Evolutionary conservation across 2,888 invertebrate genomes (phyloP), one percentile per base, ranked within the genome.

Genomic region (Drosophila kanekoi): DNA sequence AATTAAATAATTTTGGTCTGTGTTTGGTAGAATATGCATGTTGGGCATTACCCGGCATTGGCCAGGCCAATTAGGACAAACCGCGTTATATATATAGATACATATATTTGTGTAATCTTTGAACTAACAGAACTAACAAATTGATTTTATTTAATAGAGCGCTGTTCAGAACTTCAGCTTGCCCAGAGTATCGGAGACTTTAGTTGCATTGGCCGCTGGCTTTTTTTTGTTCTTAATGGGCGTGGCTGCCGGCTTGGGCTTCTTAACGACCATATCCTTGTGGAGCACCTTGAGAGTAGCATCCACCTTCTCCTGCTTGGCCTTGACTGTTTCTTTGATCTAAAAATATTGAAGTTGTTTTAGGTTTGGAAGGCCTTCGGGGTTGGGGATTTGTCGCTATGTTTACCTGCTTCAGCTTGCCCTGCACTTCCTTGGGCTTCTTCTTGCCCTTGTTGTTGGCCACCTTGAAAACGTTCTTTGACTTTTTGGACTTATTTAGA

Each of bases 351-450:
- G 0, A 0, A 23, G 1, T 1, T 35, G 8, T 0, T 0, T 23
- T 28, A 28, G 8, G 28, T 8, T 57, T 51, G 2, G 28, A 18
- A 37, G 13, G 9, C 10, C n/a, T 0, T 10, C 4, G 14, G 4
- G 9, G 9, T 1, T 18, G 11, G 3, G 4, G 9, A 4, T 28
- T 10, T 5, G 11, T 14, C 16, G 20, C 1, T 38, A 1, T n/a
- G 8, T 62, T 74, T 51, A 92, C 93, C 91, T 91, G 90, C 73
- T 92, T 92, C 14, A 92, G 76, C 72, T 92, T 92, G 38, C 91
- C 91, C 71, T 91, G 91, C 8, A 92, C 92, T 57, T 91, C 91
- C 67, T 91, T 92, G 47, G 93, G 92, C 74, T 92, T 92, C 70
- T 91, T 92, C 14, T 80, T 92, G 67, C 90, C 90, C 44, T 82